These are phyloP conservation scores for Glossophaga mutica DNA, from an alignment of 2,797 vertebrate genomes.

Conservation along the genomic window DNA sequence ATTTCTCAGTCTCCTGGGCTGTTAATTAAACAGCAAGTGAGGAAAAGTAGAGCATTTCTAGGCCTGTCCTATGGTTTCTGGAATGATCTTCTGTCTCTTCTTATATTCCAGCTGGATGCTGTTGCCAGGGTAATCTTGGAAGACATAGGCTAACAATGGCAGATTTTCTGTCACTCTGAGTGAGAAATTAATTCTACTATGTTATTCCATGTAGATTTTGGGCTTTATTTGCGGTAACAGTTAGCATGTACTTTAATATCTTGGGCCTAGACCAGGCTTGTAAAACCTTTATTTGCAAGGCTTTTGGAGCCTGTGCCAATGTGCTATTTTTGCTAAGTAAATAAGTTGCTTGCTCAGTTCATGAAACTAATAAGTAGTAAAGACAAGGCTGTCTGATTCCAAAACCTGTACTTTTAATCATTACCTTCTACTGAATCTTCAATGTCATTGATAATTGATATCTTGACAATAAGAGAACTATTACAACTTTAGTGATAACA, in stretches of 20 bases:
- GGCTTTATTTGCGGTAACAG: not conserved
- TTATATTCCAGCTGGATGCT: not conserved
- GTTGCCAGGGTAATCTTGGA: not conserved
- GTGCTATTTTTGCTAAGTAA: not conserved
- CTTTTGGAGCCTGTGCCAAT: not conserved
- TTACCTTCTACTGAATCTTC: not conserved
- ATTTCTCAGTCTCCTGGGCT: not conserved
- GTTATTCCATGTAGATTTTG: not conserved
- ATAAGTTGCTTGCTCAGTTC: not conserved
- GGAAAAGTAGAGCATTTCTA: not conserved
- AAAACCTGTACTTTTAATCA: not conserved
- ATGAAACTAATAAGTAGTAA: not conserved
- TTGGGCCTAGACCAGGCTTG: not conserved
- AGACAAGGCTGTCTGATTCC: not conserved
- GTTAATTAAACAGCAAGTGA: not conserved
- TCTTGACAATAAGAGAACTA: not conserved
- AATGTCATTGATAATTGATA: not conserved
- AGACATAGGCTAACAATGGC: not conserved
- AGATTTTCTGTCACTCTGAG: not conserved
- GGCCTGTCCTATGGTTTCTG: not conserved
- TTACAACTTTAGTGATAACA: not conserved
- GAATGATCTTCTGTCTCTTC: not conserved
- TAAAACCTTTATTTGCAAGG: not conserved
- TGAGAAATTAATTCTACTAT: not conserved
- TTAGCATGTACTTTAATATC: not conserved